Base-by-base conservation (phyloP, 92 coral and sea anemone species). In the Zoanthus gigantus region DNA sequence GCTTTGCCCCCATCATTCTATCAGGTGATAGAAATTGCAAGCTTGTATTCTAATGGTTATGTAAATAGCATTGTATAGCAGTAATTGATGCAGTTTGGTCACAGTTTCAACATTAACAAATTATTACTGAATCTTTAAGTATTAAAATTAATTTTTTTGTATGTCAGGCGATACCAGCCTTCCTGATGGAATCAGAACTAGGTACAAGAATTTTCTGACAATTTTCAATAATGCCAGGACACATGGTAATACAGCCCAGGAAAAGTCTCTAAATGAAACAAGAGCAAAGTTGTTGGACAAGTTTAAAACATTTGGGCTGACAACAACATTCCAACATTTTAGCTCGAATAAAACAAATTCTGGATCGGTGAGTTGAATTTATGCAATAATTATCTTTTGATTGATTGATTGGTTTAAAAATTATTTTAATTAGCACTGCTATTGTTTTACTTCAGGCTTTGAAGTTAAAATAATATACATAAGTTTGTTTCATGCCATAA, bases 191-290 rank as follows among this genome's bases (percentile, higher is more conserved):
- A 86, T 73, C 50, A 87, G 74, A 72, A 57, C 72, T 14, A 92
- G 85, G 71, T 93, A 93, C 46, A 53, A 37, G 34, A 68, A 50
- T 0, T 72, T 65, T 78, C 79, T 93, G 32, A 57, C 68, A 46
- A 44, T 54, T 45, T 93, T 93, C 79, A 89, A 90, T 23, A 90
- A 83, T 66, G 78, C 69, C 44, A 89, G 95, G 47, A 83, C 87
- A 44, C 90, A 73, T 16, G 78, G 77, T 16, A 82, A 2, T 34
- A 79, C 53, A 23, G 74, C 18, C 11, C 87, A 71, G 4, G 81
- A 28, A 79, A 37, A 67, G n/a, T 76, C 73, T 23, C 83, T 89
- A 60, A 53, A 79, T 23, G 86, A 79, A 13, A 91, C 87, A 28
- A 90, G 87, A 18, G 31, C 37, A 17, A 83, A 54, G 63, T 68